Base-by-base conservation (phyloP, 2,113 vertebrate genomes). In the Oreotrochilus melanogaster region DNA sequence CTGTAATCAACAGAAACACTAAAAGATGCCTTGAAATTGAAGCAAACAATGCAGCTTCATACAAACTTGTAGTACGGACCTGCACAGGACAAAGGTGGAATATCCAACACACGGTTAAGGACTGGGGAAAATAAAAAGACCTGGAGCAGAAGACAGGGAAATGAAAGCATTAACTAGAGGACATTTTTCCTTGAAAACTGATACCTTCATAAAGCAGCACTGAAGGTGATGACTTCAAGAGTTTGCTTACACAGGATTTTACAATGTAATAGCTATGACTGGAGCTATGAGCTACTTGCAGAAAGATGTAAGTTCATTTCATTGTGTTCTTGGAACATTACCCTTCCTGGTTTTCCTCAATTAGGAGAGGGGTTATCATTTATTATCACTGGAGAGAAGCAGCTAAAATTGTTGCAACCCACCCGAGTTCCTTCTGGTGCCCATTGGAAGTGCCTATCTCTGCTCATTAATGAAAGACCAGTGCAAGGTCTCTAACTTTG, bases 11-110 rank as follows among this genome's bases (percentile, higher is more conserved):
- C 67, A 95, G 71, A 37, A 71, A 23, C 24, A 96, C 96, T 19
- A 79, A 64, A 23, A 57, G 83, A 33, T 97, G 96, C 61, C 90
- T 97, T 2, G 86, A 97, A 93, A 78, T 96, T 6, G 43, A 30
- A 28, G 67, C 31, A 66, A n/a, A 62, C 2, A 2, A 24, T 7
- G 5, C 8, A 14, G 73, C 21, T 8, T 47, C 88, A 8, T 18
- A 85, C 5, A 25, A 5, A 28, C 89, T 45, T 64, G 87, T 91
- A 42, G 75, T 96, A 57, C 65, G 4, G 92, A 45, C 27, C 37
- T 94, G 96, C 39, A 94, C 50, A 4, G 37, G 31, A 3, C 95
- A 97, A 25, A 75, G 7, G 13, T 97, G 96, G 96, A 83, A 54
- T 13, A 94, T 94, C 33, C 92, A 97, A 73, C 57, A 96, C 23